Evolutionary conservation across 2,797 vertebrate genomes (phyloP).

Genomic region (Oophaga sylvatica): DNA sequence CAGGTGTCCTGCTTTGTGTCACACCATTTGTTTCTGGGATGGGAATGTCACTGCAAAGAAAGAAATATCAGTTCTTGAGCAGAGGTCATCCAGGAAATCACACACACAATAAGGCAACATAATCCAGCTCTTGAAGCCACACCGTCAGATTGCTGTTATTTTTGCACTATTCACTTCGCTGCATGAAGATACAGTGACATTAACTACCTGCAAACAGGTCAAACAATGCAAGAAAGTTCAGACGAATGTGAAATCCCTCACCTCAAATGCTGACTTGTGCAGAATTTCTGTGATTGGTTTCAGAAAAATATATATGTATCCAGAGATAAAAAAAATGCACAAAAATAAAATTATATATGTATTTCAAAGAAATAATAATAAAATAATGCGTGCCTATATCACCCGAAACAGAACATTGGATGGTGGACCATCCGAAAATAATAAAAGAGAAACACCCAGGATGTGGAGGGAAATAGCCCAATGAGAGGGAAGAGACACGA

Average conservation of each 20-base stretch:
- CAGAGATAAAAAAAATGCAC: no score
- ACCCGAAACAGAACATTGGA: no score
- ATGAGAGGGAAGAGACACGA: no score
- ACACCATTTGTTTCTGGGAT: conserved; percentile 27
- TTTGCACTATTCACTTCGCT: conserved; percentile 2
- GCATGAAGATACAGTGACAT: conserved; percentile 27
- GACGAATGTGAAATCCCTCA: not conserved
- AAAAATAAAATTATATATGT: no score
- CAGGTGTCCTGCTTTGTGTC: conserved; percentile 42
- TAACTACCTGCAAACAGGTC: not conserved
- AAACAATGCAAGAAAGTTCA: not conserved
- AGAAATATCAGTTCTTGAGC: conserved; percentile 29
- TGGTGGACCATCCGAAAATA: no score
- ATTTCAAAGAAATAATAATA: no score
- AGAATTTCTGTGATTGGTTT: not conserved
- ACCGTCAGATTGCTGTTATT: conserved; percentile 28
- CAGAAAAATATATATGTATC: no score
- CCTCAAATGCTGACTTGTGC: not conserved
- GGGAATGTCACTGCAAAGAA: conserved; percentile 34
- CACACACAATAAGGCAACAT: conserved; percentile 21
- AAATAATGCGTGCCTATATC: no score
- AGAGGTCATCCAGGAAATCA: conserved; percentile 46
- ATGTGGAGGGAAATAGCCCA: no score
- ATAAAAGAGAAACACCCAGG: no score
- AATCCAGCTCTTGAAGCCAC: conserved; percentile 1